Conservation (phyloP, 2,113 vertebrate genomes). For the Atractosteus spatula region DNA sequence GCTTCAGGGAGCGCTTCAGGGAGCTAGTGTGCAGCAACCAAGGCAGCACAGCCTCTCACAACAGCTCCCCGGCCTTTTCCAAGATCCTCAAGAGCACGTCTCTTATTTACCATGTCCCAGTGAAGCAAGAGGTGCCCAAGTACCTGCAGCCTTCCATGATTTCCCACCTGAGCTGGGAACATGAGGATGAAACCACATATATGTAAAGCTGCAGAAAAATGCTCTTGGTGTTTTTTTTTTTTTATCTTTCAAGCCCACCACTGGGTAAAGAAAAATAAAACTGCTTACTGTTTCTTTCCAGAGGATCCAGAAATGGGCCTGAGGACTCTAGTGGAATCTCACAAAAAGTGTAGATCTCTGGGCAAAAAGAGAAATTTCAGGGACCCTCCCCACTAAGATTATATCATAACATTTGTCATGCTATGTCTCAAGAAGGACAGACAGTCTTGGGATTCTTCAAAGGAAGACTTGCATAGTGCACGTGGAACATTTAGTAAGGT, state of each 20-base stretch:
- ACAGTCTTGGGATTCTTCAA: too few relatives aligned
- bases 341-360: too few relatives aligned
- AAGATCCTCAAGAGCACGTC: slow-evolving; percentile 39
- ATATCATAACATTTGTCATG: too few relatives aligned
- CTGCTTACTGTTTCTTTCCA: background rate
- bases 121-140: slow-evolving; percentile 21
- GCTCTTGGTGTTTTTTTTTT: too few relatives aligned
- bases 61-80: slow-evolving; percentile 49
- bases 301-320: too few relatives aligned
- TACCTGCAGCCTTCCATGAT: slow-evolving; percentile 30
- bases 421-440: too few relatives aligned
- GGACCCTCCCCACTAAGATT: too few relatives aligned
- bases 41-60: slow-evolving; percentile 38
- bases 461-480: too few relatives aligned
- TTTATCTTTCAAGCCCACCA: too few relatives aligned
- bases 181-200: slow-evolving; percentile 23
- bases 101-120: slow-evolving; percentile 22
- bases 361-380: too few relatives aligned
- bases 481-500: too few relatives aligned
- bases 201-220: slow-evolving; percentile 23
- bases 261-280: background rate
- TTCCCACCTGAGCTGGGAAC: slow-evolving; percentile 26
- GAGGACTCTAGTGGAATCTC: too few relatives aligned
- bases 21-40: slow-evolving; percentile 54
- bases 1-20: slow-evolving; percentile 61